Evolutionary conservation across 1,140 invertebrate genomes (phyloP), one percentile per base, ranked within the genome.

Genomic region (Anadara kagoshimensis): DNA sequence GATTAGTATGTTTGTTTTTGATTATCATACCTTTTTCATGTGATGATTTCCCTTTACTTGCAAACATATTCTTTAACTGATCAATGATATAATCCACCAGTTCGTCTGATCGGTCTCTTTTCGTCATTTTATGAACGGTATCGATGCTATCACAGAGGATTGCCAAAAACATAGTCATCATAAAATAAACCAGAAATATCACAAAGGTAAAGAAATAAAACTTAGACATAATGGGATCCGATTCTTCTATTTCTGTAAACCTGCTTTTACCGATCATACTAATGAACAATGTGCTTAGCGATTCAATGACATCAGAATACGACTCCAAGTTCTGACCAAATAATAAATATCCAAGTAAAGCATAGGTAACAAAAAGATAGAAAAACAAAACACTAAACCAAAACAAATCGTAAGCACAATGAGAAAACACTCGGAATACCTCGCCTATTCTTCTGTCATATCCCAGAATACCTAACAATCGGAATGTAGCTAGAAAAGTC

Each of bases 181-280:
- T 66, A 18, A 80, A 71, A 47, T 81, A 76, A 16, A 78, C 72
- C 7, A 81, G 53, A 24, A 81, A 66, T 36, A 78, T 57, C 22
- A 79, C 68, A 45, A 78, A 84, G 0, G 78, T 58, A 45, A 77
- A 74, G 68, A 84, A 82, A 49, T 80, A 84, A 12, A 82, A 61
- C 29, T 82, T 76, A 4, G 80, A 66, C 66, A 79, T 71, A 0
- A 78, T 49, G 14, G 79, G 74, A 22, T 78, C 69, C 1, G 70
- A 78, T 8, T 79, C 68, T 14, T 82, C 78, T 11, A 82, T 72
- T 59, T 82, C 78, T 24, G 78, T 82, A 54, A 82, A 82, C 22
- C 73, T 69, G 36, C 76, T 77, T 51, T 95, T 94, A 5, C 94
- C 94, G 18, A 95, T 88, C 85, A 95, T 93, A 67, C 79, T 80